These are phyloP conservation scores for Gadus macrocephalus DNA, from an alignment of 2,113 vertebrate genomes.

Conservation along the genomic window DNA sequence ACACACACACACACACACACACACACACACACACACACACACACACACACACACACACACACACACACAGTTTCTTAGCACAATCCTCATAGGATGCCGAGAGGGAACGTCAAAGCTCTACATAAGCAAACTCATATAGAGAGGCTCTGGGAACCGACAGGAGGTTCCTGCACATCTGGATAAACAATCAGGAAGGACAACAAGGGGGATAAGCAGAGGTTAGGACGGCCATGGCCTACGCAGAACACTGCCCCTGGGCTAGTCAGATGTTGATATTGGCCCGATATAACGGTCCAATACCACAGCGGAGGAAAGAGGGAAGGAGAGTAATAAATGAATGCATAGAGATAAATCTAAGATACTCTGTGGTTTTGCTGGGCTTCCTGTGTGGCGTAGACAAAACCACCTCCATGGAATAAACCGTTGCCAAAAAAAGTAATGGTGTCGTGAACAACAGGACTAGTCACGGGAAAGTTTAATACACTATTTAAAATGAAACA, in stretches of 20 bases:
- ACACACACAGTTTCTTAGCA: slow-evolving; percentile 6
- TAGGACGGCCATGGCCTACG: slow-evolving; percentile 42
- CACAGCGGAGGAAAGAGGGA: neutral
- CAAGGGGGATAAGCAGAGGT: slow-evolving; percentile 12
- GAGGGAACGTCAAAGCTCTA: neutral
- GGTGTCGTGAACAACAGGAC: too few relatives aligned
- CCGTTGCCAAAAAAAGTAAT: too few relatives aligned
- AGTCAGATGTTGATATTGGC: slow-evolving; percentile 47
- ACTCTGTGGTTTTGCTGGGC: too few relatives aligned
- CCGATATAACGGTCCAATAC: slow-evolving; percentile 13
- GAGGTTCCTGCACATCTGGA: slow-evolving; percentile 57
- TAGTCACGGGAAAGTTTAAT: too few relatives aligned
- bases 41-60: slow-evolving; percentile 6
- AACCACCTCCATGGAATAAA: too few relatives aligned
- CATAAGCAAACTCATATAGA: slow-evolving; percentile 23
- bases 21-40: neutral
- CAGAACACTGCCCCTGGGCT: slow-evolving; percentile 24
- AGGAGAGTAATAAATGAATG: neutral
- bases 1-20: neutral
- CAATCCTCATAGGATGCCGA: neutral
- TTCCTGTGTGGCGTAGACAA: too few relatives aligned
- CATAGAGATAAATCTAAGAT: neutral
- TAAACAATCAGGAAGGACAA: slow-evolving; percentile 37
- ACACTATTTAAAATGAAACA: too few relatives aligned
- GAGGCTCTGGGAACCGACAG: slow-evolving; percentile 36